These are phyloP conservation scores for Galagoides demidoff DNA, from an alignment of 2,797 vertebrate genomes.

Conservation along the genomic window DNA sequence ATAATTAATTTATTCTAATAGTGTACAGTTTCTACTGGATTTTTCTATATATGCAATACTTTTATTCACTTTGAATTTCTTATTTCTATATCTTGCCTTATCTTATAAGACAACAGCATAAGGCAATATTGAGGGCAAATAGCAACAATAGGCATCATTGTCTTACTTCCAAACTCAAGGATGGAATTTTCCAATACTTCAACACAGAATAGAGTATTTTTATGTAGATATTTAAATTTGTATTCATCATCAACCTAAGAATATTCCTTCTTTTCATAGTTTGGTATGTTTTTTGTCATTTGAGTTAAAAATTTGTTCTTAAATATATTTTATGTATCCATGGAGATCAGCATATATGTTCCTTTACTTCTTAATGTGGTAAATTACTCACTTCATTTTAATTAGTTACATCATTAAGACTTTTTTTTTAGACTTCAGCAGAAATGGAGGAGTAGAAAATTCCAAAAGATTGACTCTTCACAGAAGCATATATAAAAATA, in stretches of 20 bases:
- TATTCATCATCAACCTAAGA: background rate
- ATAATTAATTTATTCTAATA: background rate
- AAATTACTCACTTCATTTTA: background rate
- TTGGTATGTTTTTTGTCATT: background rate
- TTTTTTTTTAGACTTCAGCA: background rate
- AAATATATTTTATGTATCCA: background rate
- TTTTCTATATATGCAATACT: background rate
- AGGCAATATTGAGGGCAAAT: background rate
- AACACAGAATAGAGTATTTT: background rate
- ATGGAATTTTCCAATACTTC: background rate
- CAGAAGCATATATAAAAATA: background rate
- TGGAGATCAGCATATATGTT: background rate
- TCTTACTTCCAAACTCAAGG: background rate
- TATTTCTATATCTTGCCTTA: background rate
- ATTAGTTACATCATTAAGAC: background rate
- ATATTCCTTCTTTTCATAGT: background rate
- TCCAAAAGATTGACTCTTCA: background rate
- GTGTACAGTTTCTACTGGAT: background rate
- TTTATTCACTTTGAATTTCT: background rate
- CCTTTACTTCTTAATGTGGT: background rate
- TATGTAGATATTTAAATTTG: background rate
- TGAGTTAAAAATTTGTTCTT: background rate
- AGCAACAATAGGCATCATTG: too few species aligned
- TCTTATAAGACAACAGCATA: background rate
- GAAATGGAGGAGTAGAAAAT: background rate